Evolutionary conservation across 2,113 vertebrate genomes (phyloP).

Genomic region (Oncorhynchus tshawytscha): DNA sequence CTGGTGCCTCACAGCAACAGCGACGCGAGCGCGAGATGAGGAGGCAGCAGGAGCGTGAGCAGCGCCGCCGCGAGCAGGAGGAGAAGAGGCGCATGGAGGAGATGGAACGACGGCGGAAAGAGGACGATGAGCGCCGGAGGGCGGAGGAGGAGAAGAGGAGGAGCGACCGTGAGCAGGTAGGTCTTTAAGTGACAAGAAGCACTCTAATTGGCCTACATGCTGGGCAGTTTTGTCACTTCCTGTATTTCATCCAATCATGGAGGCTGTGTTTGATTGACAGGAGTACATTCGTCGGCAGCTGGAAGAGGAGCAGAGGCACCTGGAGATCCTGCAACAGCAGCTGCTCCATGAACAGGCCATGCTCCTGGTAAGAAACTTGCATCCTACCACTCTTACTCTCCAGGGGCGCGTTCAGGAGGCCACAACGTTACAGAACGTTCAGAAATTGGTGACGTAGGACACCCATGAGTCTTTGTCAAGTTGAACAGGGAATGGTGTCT

Average conservation of each 20-base stretch:
- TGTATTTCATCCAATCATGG: slow-evolving; percentile 2
- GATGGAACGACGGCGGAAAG: slow-evolving; percentile 91
- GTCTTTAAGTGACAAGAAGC: too few species aligned
- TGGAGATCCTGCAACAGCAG: slow-evolving; percentile 98
- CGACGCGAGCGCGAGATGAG: slow-evolving; percentile 94
- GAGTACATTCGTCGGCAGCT: slow-evolving; percentile 98
- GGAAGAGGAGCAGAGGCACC: slow-evolving; percentile 98
- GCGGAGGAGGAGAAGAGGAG: slow-evolving; percentile 94
- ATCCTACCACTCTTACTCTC: background rate
- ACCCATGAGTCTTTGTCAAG: background rate
- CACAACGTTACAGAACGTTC: background rate
- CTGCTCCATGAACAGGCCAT: slow-evolving; percentile 98
- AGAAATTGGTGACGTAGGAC: background rate
- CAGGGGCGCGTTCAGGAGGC: background rate
- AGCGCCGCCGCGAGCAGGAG: slow-evolving; percentile 91
- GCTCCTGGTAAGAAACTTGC: slow-evolving; percentile 81
- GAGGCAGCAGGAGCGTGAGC: slow-evolving; percentile 95
- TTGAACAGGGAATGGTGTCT: background rate
- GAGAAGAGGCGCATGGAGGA: slow-evolving; percentile 93
- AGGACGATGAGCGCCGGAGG: slow-evolving; percentile 93
- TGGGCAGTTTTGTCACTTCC: background rate
- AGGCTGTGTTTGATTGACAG: slow-evolving; percentile 72
- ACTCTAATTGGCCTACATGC: background rate
- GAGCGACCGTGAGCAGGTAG: slow-evolving; percentile 94
- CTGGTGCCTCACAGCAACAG: slow-evolving; percentile 81